Evolutionary conservation across 2,888 invertebrate species (phyloP), one percentile per base, ranked within the genome.

Genomic region (Muschampia plurimacula): DNA sequence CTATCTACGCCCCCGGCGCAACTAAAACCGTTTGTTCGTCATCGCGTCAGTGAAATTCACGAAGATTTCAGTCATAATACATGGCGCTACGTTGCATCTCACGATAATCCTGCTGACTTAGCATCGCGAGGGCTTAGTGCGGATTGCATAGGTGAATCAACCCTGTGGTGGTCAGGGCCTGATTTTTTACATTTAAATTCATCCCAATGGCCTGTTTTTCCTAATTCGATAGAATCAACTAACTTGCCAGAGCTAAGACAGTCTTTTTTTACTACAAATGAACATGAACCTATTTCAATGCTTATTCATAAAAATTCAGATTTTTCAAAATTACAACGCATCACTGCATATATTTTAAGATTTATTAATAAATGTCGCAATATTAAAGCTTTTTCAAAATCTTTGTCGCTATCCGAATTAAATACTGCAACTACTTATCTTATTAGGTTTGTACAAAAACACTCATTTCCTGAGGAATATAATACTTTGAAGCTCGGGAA

Each of bases 81-180:
- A 28, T 75, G 73, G 75, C 60, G 55, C 13, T 71, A 73, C 22
- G 65, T 75, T 9, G 71, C 75, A 9, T 67, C 75, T 12, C 59
- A 69, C 5, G 22, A 67, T 4, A 74, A 74, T 52, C 72, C 74
- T 15, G 69, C 74, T 4, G 74, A 75, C 44, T 49, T 75, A 7
- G 72, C 39, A 2, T 74, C 75, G 2, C 65, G 75, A 15, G 75
- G 75, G 7, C 67, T 73, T 15, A 72, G 49, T n/a, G 72, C 74
- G 36, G 57, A 69, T 46, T 28, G 49, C 49, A 62, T 69, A 15
- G 22, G 62, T n/a, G 28, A 68, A 13, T 70, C 63, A 44, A n/a
- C 46, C 13, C 52, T 75, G 55, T 75, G 75, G 75, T 75, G 75
- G 73, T 70, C 67, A 62, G 73, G 73, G 10, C 75, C 49, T n/a